Conservation (phyloP, 2,888 invertebrate genomes). For the Emesis furor region DNA sequence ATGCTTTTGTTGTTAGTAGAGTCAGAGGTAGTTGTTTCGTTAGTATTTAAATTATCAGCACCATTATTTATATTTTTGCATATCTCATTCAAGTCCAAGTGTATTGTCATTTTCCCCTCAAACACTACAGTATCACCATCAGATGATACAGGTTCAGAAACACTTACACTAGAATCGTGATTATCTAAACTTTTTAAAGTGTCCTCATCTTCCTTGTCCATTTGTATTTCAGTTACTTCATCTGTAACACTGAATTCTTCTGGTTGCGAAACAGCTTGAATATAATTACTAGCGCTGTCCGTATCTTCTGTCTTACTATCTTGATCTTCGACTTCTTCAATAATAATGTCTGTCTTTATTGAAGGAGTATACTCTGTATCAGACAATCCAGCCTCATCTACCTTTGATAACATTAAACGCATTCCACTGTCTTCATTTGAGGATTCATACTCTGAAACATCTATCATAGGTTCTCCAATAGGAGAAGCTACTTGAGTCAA, state of each 20-base stretch:
- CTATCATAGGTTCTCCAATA: slow-evolving; percentile 87
- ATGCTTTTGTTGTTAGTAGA: slow-evolving; percentile 89
- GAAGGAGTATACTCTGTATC: slow-evolving; percentile 79
- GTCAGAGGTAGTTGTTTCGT: slow-evolving; percentile 82
- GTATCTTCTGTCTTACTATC: slow-evolving; percentile 85
- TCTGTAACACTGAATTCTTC: slow-evolving; percentile 88
- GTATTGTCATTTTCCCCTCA: slow-evolving; percentile 91
- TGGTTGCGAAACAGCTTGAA: slow-evolving; percentile 87
- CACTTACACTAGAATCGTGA: slow-evolving; percentile 92
- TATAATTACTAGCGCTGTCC: slow-evolving; percentile 88
- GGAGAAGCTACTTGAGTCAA: slow-evolving; percentile 89
- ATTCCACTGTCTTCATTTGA: slow-evolving; percentile 86
- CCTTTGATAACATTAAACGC: slow-evolving; percentile 81
- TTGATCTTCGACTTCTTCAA: slow-evolving; percentile 88
- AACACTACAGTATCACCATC: slow-evolving; percentile 91
- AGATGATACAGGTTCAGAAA: slow-evolving; percentile 89
- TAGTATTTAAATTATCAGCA: slow-evolving; percentile 85
- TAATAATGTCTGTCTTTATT: slow-evolving; percentile 84
- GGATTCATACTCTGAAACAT: slow-evolving; percentile 88
- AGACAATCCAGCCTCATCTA: slow-evolving; percentile 81
- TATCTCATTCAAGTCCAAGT: slow-evolving; percentile 90
- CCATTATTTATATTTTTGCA: slow-evolving; percentile 88
- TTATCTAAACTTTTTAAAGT: slow-evolving; percentile 90
- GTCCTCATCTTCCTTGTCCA: slow-evolving; percentile 91
- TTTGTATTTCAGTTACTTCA: slow-evolving; percentile 88